Percentiles rank a stretch among this genome's conserved stretches.
phyloP scores from a whole-genome alignment of 2,113 vertebrate genomes.

The Ophthalmotilapia sp. region DNA sequence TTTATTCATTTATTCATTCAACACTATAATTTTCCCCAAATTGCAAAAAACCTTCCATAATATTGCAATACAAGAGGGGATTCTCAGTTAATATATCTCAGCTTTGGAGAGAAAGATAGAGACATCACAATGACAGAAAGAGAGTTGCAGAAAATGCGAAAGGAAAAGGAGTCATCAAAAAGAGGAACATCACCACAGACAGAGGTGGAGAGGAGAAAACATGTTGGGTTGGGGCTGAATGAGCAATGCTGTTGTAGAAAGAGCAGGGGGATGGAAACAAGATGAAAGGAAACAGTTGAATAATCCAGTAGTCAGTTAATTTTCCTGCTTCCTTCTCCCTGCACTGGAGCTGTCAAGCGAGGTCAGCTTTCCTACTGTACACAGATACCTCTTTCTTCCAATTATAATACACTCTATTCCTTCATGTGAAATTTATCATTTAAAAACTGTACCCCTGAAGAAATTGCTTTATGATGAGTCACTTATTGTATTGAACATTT shows the following conservation, averaged over 20 bases:
- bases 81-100: neutral
- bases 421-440: neutral
- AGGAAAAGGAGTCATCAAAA: neutral
- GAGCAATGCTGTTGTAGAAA: neutral
- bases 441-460: neutral
- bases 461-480: neutral
- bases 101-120: neutral
- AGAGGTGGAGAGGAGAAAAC: neutral
- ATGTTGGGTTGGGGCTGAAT: neutral
- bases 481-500: neutral
- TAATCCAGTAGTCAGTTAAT: conserved; percentile 58
- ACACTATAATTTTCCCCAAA: neutral
- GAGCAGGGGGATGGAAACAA: conserved; percentile 9
- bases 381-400: neutral
- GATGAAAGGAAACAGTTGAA: conserved; percentile 60
- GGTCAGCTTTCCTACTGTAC: conserved; percentile 16
- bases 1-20: neutral
- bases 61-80: neutral
- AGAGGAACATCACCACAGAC: neutral
- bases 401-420: neutral
- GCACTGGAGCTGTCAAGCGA: conserved; percentile 26
- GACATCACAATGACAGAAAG: neutral
- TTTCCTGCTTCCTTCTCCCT: conserved; percentile 31
- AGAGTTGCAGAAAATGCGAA: neutral
- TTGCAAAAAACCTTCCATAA: neutral